These are phyloP conservation scores for Agrilus cyanescens DNA, from an alignment of 2,888 invertebrate species.

Conservation along the genomic window DNA sequence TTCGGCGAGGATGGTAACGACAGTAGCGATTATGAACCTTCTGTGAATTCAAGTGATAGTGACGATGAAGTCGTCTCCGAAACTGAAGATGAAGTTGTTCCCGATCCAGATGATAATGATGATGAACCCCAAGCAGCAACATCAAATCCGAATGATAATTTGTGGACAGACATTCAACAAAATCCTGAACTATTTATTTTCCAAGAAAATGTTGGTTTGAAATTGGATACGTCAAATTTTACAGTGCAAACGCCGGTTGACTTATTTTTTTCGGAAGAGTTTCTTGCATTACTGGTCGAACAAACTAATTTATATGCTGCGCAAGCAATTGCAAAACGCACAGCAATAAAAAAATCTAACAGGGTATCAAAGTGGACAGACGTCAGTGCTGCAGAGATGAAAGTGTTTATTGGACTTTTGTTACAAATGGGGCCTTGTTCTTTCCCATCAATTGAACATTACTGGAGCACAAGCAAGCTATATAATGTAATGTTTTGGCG, in stretches of 20 bases:
- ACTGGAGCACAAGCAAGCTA: slow-evolving; percentile 14
- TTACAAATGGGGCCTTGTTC: slow-evolving; percentile 14
- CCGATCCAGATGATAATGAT: slow-evolving; percentile 13
- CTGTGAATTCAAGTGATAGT: slow-evolving; percentile 15
- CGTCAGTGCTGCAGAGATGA: slow-evolving; percentile 10
- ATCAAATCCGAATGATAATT: slow-evolving; percentile 16
- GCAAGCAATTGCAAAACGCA: slow-evolving; percentile 15
- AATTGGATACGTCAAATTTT: slow-evolving; percentile 16
- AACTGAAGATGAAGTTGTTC: too few species aligned
- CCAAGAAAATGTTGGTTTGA: slow-evolving; percentile 17
- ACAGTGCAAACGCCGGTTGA: slow-evolving; percentile 14
- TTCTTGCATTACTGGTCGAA: slow-evolving; percentile 17
- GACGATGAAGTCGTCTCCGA: slow-evolving; percentile 14
- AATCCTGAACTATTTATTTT: slow-evolving; percentile 18
- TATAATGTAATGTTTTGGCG: slow-evolving; percentile 12
- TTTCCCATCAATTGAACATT: slow-evolving; percentile 16
- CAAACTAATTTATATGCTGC: slow-evolving; percentile 19
- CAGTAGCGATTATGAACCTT: slow-evolving; percentile 16
- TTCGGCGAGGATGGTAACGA: slow-evolving; percentile 15
- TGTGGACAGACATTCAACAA: slow-evolving; percentile 16
- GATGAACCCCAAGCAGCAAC: slow-evolving; percentile 17
- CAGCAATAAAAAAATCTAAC: slow-evolving; percentile 13
- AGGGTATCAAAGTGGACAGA: slow-evolving; percentile 13
- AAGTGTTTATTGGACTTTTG: slow-evolving; percentile 14
- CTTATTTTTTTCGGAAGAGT: slow-evolving; percentile 15